Conservation (phyloP, 2,113 vertebrate species). For the Pangasianodon gigas region DNA sequence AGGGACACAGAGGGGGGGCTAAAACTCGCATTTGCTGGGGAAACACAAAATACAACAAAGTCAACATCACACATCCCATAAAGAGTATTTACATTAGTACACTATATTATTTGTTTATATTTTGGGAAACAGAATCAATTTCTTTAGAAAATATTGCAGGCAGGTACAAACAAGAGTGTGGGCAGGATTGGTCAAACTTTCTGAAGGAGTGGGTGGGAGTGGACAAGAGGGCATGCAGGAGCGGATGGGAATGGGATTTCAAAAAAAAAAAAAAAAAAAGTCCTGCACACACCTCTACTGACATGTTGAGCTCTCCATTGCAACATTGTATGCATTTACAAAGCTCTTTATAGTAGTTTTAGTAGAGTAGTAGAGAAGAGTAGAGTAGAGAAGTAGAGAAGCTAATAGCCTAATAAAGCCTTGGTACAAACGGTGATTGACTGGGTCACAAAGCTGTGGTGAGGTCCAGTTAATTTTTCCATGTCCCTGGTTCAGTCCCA, state of each 20-base stretch:
- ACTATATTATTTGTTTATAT: neutral
- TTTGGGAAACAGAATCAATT: neutral
- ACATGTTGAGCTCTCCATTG: neutral
- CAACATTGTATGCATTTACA: neutral
- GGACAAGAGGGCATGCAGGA: neutral
- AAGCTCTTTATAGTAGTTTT: neutral
- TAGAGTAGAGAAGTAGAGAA: too few species aligned
- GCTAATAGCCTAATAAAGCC: neutral
- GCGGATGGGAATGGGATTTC: too few species aligned
- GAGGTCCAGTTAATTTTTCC: slow-evolving; percentile 51
- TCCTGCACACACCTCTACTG: neutral
- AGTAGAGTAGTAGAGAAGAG: neutral
- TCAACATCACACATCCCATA: neutral
- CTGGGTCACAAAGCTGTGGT: slow-evolving; percentile 58
- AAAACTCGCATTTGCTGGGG: slow-evolving; percentile 55
- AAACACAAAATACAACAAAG: neutral
- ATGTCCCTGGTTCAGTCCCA: slow-evolving; percentile 57
- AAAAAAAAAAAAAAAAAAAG: neutral
- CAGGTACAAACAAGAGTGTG: neutral
- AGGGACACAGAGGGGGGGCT: slow-evolving; percentile 65
- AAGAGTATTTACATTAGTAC: neutral
- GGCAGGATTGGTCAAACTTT: neutral
- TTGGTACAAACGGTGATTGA: slow-evolving; percentile 49
- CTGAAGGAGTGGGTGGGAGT: neutral
- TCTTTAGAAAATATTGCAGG: neutral